Conservation (phyloP, 1,140 invertebrate genomes). For the Drosophila mojavensis region DNA sequence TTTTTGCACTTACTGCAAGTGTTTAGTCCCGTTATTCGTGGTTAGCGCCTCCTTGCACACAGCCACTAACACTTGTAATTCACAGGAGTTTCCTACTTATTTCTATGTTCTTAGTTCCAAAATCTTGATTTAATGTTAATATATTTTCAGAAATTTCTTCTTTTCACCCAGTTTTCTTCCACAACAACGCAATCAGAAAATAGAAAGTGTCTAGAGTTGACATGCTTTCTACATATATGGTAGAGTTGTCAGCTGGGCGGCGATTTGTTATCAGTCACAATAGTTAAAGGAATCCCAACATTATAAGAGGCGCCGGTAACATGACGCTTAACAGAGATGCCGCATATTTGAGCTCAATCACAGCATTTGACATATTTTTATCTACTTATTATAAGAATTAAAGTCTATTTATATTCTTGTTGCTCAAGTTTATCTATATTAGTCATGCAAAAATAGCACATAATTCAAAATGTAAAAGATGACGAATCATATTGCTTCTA, state of each 20-base stretch:
- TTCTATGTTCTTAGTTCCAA: neutral
- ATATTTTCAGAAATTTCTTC: conserved; percentile 28
- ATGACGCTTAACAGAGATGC: conserved; percentile 1
- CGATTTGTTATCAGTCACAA: conserved; percentile 6
- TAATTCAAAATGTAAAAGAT: too few relatives aligned
- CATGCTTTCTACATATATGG: neutral
- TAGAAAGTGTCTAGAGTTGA: conserved; percentile 67
- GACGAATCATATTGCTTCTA: neutral
- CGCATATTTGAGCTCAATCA: too few relatives aligned
- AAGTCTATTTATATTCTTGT: too few relatives aligned
- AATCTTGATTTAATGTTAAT: neutral
- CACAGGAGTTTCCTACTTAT: conserved; percentile 17
- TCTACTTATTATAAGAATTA: too few relatives aligned
- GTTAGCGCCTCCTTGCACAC: conserved; percentile 25
- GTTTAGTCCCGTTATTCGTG: conserved; percentile 37
- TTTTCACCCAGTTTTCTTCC: conserved; percentile 63
- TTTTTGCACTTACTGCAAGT: conserved; percentile 25
- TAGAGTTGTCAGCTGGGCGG: conserved; percentile 43
- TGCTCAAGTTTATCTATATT: too few relatives aligned
- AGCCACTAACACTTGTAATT: conserved; percentile 26
- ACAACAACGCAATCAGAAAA: conserved; percentile 79
- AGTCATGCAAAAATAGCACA: too few relatives aligned
- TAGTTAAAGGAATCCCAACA: conserved; percentile 1
- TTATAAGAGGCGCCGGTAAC: neutral
- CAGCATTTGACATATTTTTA: too few relatives aligned